A percentile compares a stretch with the other conserved stretches of the same genome.
These are phyloP conservation scores for Epizoanthus scotinus DNA, from an alignment of 92 coral and sea anemone genomes.

Conservation along the genomic window DNA sequence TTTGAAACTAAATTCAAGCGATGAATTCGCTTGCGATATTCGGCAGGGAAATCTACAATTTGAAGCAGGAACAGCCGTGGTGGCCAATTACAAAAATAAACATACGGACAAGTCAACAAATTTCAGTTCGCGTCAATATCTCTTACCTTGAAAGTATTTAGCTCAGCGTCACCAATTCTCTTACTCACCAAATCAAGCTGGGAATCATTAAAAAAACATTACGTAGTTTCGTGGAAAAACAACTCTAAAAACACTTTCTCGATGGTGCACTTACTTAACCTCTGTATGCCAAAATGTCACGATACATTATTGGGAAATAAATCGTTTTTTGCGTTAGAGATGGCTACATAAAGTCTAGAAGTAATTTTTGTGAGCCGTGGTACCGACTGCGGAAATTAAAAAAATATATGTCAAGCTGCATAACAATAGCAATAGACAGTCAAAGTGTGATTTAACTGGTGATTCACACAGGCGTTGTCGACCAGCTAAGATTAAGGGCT, in stretches of 20 bases:
- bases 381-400: background rate
- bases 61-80: background rate
- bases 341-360: background rate
- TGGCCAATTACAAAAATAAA: background rate
- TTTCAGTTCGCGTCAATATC: background rate
- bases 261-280: background rate
- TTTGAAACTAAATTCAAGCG: background rate
- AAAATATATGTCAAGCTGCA: background rate
- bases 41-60: background rate
- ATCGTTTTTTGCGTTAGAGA: background rate
- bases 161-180: background rate
- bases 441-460: background rate
- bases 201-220: background rate
- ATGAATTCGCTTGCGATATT: background rate
- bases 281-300: background rate
- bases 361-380: background rate
- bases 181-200: background rate
- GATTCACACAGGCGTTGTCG: background rate
- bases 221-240: constrained; percentile 3
- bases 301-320: background rate
- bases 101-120: constrained; percentile 26
- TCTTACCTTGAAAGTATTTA: constrained; percentile 4
- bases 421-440: background rate
- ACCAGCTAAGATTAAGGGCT: too few species aligned
- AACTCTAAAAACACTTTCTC: background rate